Evolutionary conservation across 2,113 vertebrate species (phyloP), one percentile per base, ranked within the genome.

Genomic region (Sitta europaea): DNA sequence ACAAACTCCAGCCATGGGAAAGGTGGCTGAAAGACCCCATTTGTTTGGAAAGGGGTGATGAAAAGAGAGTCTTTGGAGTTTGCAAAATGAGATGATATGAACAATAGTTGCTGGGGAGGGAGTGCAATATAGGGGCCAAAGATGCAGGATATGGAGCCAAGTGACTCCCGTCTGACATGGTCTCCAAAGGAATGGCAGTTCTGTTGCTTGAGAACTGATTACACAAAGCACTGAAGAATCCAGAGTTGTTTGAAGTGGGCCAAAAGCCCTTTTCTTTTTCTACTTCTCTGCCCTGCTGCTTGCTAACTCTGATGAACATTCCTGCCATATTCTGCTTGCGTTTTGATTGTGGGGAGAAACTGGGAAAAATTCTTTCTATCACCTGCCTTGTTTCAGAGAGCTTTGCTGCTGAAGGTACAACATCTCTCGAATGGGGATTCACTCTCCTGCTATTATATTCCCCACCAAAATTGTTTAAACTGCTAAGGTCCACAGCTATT

Each of bases 101-200:
- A 51, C 63, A 67, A 22, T 92, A 90, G 87, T 65, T 90, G 42
- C 47, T 62, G 86, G 35, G 74, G 82, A 90, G 55, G 54, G 66
- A 40, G 29, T 2, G 78, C 91, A 33, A 15, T 76, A 23, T 0
- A 17, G 27, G 7, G 25, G 25, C 35, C 42, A 27, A 85, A 72
- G 66, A 38, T 28, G n/a, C 38, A 28, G 40, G 10, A 10, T 62
- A 4, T 11, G 55, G 59, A 88, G 70, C 55, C 2, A 2, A 82
- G 35, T 25, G 47, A 19, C 35, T 54, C 20, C 27, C 0, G 1
- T 31, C 1, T 0, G 35, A 57, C 19, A 3, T 0, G 0, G 28
- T 76, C 29, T 75, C 58, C 0, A 0, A 77, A 85, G 51, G 42
- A 31, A 25, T 9, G n/a, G 42, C 17, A 78, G 53, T 29, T 74